These are phyloP conservation scores for Hirundo rustica DNA, from an alignment of 2,797 vertebrate species.

Conservation along the genomic window DNA sequence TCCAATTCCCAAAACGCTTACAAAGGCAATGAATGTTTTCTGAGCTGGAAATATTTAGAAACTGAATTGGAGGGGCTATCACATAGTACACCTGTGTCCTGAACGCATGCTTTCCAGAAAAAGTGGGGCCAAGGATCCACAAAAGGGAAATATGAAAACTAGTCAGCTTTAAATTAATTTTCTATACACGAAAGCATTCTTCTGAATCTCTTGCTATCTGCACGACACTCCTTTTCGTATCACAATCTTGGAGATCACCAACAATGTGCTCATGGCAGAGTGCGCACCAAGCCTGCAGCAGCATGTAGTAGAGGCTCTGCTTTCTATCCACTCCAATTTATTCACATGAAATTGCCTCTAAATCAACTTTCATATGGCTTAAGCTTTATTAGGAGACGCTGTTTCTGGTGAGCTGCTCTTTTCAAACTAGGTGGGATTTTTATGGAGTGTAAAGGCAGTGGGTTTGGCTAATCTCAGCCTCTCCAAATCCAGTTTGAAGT, in stretches of 20 bases:
- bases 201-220: neutral
- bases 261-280: fast-evolving
- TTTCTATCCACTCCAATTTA: neutral
- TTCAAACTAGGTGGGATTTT: neutral
- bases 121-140: neutral
- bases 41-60: neutral
- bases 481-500: neutral
- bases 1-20: neutral
- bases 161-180: neutral
- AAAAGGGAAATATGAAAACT: neutral
- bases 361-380: neutral
- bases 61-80: neutral
- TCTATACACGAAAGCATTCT: neutral
- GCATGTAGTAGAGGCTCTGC: neutral
- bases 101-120: neutral
- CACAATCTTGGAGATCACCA: neutral
- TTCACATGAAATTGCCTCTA: neutral
- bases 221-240: neutral
- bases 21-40: neutral
- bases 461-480: neutral
- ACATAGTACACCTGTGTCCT: neutral
- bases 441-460: neutral
- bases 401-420: fast-evolving
- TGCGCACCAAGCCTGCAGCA: neutral
- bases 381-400: neutral